These are phyloP conservation scores for Cephus sareptanus DNA, from an alignment of 2,888 invertebrate species.

Conservation along the genomic window DNA sequence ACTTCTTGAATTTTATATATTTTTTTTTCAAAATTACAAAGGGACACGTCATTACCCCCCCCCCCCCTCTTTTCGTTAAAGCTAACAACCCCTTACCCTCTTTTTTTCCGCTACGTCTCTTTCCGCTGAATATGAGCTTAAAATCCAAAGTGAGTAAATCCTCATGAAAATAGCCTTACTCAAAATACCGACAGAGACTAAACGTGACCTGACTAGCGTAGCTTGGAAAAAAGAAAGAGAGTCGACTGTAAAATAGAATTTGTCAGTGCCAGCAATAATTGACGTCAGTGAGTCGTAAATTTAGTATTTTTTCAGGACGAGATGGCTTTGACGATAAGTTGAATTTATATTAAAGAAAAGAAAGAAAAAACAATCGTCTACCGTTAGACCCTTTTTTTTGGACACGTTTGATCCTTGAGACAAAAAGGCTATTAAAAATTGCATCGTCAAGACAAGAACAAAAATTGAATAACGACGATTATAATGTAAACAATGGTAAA, in stretches of 20 bases:
- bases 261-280: slow-evolving; percentile 4
- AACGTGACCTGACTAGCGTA: neutral
- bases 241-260: neutral
- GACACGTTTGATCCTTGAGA: neutral
- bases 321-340: neutral
- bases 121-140: no score
- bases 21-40: no score
- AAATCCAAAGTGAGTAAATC: neutral
- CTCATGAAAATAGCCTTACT: neutral
- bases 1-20: neutral
- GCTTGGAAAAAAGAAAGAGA: neutral
- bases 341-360: neutral
- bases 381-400: neutral
- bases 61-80: no score
- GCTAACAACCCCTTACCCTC: no score
- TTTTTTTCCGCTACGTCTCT: no score
- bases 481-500: neutral
- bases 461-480: neutral
- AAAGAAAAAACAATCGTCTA: neutral
- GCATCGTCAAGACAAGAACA: fast-evolving
- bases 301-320: neutral
- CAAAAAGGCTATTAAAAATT: neutral
- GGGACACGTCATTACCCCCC: no score
- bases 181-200: neutral
- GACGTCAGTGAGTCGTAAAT: slow-evolving; percentile 4